Base-by-base conservation (phyloP, 2,113 vertebrate species). In the Canis aureus region DNA sequence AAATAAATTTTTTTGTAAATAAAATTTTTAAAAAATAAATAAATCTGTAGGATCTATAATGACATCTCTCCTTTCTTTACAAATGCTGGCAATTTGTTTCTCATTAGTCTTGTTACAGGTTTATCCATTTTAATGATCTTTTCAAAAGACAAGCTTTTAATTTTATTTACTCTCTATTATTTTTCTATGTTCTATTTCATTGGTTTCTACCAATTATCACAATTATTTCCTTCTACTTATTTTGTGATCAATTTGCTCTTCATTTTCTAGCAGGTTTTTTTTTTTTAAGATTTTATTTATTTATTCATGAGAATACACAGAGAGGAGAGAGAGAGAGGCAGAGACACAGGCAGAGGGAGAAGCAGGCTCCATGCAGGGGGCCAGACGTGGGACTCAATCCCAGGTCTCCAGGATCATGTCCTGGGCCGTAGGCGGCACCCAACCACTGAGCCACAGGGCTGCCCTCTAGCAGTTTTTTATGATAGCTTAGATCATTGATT, bases 91-190 rank as follows among this genome's bases (percentile, higher is more conserved):
- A 64, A 85, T 74, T 83, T 43, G 4, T 55, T 11, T 49, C n/a
- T 64, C 29, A 66, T 62, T 55, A 53, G 23, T 23, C 62, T 80
- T 38, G 7, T 90, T 66, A 85, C 57, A 78, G 29, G 22, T 51
- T 91, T 88, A 66, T 74, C 62, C 64, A 73, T 74, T 87, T 94
- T 92, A 92, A 19, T 53, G n/a, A n/a, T 17, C 20, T 76, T 92
- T 74, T 27, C 4, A 66, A 67, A 94, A 43, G 57, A 32, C 8
- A 76, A 92, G n/a, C 2, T 90, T 94, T 80, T 20, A 10, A 19
- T 93, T 82, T 90, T 29, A 43, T 85, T 85, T 13, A 76, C 32
- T 57, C 35, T 80, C 11, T 89, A 23, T 81, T 90, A 13, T 66
- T 92, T 88, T 81, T 82, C 43, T 85, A 32, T 32, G 17, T 81